Conservation (phyloP, 2,888 invertebrate species). For the Tolmerus cingulatus region DNA sequence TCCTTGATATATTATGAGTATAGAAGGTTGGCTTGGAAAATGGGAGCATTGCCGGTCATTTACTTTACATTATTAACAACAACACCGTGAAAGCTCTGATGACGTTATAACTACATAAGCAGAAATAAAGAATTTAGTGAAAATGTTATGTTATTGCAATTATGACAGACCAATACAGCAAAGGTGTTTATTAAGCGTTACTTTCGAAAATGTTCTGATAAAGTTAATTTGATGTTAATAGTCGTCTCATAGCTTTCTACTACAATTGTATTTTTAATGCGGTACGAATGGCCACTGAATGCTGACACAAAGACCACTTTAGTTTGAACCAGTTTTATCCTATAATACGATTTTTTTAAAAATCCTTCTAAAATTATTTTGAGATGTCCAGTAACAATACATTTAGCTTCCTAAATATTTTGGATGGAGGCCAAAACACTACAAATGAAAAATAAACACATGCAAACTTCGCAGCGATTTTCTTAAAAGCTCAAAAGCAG, state of each 20-base stretch:
- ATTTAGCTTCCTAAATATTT: neutral
- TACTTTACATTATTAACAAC: neutral
- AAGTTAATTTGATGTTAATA: neutral
- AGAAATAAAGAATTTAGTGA: neutral
- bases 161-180: neutral
- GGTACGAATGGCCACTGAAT: neutral
- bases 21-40: neutral
- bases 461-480: neutral
- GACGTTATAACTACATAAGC: neutral
- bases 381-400: neutral
- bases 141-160: neutral
- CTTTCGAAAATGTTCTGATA: neutral
- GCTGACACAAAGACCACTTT: neutral
- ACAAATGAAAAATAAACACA: neutral
- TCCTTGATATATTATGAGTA: neutral
- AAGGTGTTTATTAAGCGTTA: neutral
- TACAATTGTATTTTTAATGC: neutral
- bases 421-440: neutral
- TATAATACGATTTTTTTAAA: neutral
- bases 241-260: neutral
- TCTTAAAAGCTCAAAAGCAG: neutral
- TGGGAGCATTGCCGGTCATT: neutral
- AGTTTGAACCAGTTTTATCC: neutral
- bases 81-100: neutral
- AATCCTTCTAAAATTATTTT: neutral